phyloP scores from a whole-genome alignment of 2,797 vertebrate genomes.

The Micromesistius poutassou region DNA sequence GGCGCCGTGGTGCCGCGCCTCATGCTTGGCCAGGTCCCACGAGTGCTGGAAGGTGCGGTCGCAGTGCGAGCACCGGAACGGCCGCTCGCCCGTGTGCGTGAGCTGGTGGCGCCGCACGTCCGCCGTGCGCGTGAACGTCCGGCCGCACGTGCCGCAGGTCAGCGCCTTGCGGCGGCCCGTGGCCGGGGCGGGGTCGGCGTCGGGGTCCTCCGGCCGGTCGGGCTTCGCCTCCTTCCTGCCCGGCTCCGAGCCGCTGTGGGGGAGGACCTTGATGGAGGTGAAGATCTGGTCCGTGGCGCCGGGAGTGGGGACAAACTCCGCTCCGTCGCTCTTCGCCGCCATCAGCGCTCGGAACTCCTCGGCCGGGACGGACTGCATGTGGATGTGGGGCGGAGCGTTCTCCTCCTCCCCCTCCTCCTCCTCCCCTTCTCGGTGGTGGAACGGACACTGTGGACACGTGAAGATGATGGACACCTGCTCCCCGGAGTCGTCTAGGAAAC shows the following conservation, averaged over 20 bases:
- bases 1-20: constrained; percentile 63
- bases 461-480: constrained; percentile 64
- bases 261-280: constrained; percentile 66
- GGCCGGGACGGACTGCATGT: constrained; percentile 56
- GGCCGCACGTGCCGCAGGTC: constrained; percentile 65
- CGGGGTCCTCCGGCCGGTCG: neutral
- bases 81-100: constrained; percentile 76
- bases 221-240: neutral
- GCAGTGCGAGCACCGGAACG: constrained; percentile 72
- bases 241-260: constrained; percentile 26
- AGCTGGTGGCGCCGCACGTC: constrained; percentile 76
- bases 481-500: constrained; percentile 39
- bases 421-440: constrained; percentile 25
- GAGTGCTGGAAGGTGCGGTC: constrained; percentile 77
- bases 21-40: constrained; percentile 76
- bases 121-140: constrained; percentile 70
- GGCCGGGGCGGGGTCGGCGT: neutral
- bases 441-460: constrained; percentile 65
- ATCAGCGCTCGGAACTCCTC: constrained; percentile 52
- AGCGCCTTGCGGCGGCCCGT: constrained; percentile 36
- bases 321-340: constrained; percentile 34
- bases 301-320: constrained; percentile 45
- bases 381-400: constrained; percentile 61
- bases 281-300: constrained; percentile 60
- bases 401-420: constrained; percentile 6